These are phyloP conservation scores for Delphinus delphis DNA, from an alignment of 2,113 vertebrate species.

Conservation along the genomic window DNA sequence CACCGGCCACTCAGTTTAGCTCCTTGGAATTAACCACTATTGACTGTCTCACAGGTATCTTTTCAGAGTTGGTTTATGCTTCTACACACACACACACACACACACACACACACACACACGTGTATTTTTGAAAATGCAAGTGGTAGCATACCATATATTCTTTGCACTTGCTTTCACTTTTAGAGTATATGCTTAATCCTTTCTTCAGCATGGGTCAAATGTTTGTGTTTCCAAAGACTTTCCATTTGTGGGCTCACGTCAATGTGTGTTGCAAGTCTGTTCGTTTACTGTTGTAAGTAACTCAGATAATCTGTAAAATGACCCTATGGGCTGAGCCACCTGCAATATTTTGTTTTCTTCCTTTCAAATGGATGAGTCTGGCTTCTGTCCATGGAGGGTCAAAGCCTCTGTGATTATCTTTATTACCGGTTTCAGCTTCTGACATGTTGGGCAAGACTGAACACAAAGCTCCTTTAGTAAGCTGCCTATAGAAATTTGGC, in stretches of 20 bases:
- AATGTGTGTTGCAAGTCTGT: slow-evolving; percentile 1
- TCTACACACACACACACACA: background rate
- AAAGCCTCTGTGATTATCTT: slow-evolving; percentile 55
- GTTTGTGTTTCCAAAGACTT: slow-evolving; percentile 43
- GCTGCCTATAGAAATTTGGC: slow-evolving; percentile 61
- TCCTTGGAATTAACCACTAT: background rate
- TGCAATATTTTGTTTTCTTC: slow-evolving; percentile 49
- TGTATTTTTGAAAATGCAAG: background rate
- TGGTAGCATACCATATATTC: background rate
- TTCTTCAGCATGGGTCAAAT: slow-evolving; percentile 13
- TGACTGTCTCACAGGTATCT: background rate
- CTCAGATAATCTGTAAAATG: slow-evolving; percentile 46
- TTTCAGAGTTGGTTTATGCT: background rate
- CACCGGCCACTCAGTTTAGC: background rate
- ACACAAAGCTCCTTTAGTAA: slow-evolving; percentile 49
- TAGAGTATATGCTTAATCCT: background rate
- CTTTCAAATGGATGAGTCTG: slow-evolving; percentile 47
- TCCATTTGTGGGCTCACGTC: background rate
- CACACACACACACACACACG: too few relatives aligned
- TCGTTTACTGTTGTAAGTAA: slow-evolving; percentile 14
- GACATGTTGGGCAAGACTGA: slow-evolving; percentile 63
- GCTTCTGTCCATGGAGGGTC: slow-evolving; percentile 50
- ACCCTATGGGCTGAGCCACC: background rate
- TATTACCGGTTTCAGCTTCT: slow-evolving; percentile 61
- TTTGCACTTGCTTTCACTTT: background rate